These are phyloP conservation scores for Leptinotarsa tumamoca DNA, from an alignment of 2,888 invertebrate species.

Conservation along the genomic window DNA sequence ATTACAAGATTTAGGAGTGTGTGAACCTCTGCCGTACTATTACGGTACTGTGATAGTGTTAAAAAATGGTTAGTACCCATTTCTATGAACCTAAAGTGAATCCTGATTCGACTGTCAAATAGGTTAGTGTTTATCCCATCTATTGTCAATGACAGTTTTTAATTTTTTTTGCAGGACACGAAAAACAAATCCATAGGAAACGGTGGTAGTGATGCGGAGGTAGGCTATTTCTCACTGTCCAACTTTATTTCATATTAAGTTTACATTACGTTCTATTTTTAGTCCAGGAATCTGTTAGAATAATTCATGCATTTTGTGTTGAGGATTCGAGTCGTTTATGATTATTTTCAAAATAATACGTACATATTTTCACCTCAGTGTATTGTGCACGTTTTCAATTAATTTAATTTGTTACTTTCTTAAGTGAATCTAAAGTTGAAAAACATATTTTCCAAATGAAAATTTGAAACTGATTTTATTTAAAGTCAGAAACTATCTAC, in stretches of 20 bases:
- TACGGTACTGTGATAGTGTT: constrained; percentile 32
- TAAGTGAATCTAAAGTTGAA: background rate
- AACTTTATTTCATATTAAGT: constrained; percentile 39
- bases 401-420: background rate
- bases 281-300: constrained; percentile 50
- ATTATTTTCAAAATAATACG: constrained; percentile 18
- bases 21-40: constrained; percentile 42
- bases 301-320: constrained; percentile 40
- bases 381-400: background rate
- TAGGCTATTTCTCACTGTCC: constrained; percentile 62
- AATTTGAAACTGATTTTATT: background rate
- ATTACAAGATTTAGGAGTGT: constrained; percentile 49
- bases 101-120: constrained; percentile 45
- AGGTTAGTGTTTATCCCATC: constrained; percentile 46
- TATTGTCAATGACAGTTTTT: constrained; percentile 48
- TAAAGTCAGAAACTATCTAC: constrained; percentile 9
- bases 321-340: constrained; percentile 2
- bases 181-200: constrained; percentile 73
- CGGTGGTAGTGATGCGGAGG: constrained; percentile 72
- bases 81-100: constrained; percentile 21
- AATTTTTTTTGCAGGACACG: constrained; percentile 69
- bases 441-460: background rate
- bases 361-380: constrained; percentile 7
- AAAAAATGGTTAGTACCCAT: constrained; percentile 48
- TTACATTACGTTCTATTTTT: constrained; percentile 51